Evolutionary conservation across 2,797 vertebrate species (phyloP).

Genomic region (Enteromius mattozi): DNA sequence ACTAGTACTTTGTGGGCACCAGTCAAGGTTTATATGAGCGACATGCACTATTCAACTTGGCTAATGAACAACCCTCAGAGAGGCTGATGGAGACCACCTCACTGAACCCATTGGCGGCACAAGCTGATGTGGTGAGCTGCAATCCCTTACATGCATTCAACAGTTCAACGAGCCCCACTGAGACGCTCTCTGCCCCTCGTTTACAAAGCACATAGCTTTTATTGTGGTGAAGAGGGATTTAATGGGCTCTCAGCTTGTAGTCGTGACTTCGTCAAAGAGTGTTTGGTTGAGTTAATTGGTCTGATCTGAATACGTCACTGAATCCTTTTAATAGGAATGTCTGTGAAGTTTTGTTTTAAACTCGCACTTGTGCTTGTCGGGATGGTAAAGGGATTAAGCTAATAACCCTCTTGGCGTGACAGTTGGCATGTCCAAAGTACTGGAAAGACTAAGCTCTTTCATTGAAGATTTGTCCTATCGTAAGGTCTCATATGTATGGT

Average conservation of each 20-base stretch:
- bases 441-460: neutral
- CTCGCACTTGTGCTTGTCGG: neutral
- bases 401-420: neutral
- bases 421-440: neutral
- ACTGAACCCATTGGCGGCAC: constrained; percentile 25
- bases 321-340: constrained; percentile 36
- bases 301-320: constrained; percentile 6
- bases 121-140: constrained; percentile 8
- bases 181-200: neutral
- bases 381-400: constrained; percentile 18
- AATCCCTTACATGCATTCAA: constrained; percentile 12
- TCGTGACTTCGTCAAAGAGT: constrained; percentile 28
- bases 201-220: constrained; percentile 37
- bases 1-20: neutral
- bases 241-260: constrained; percentile 33
- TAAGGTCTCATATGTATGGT: neutral
- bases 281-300: constrained; percentile 40
- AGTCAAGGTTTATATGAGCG: constrained; percentile 38
- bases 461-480: neutral
- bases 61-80: constrained; percentile 24
- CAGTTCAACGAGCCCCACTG: neutral
- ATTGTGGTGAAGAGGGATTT: constrained; percentile 39
- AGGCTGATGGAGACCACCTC: constrained; percentile 35
- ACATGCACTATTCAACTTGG: constrained; percentile 30
- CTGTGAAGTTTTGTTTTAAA: constrained; percentile 31